phyloP scores from a whole-genome alignment of 2,888 invertebrate species.

The Macaria liturata region DNA sequence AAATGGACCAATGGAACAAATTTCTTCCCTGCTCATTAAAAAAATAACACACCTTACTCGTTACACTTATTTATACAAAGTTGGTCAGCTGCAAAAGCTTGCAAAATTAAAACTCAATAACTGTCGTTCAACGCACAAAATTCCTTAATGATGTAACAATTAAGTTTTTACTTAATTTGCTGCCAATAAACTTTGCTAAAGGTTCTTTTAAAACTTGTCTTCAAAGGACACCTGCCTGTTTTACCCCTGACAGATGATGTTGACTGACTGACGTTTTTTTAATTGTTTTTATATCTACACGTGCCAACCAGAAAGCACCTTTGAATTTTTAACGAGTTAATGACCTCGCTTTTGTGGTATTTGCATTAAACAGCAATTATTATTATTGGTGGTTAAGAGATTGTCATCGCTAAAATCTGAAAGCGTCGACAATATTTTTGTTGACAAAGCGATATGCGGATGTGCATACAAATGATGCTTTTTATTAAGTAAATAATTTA shows the following conservation, averaged over 20 bases:
- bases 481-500: no score
- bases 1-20: no score
- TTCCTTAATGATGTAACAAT: constrained; percentile 13
- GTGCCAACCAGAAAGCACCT: constrained; percentile 9
- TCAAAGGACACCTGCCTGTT: constrained; percentile 47
- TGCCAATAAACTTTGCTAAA: constrained; percentile 28
- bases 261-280: constrained; percentile 32
- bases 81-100: no score
- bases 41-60: no score
- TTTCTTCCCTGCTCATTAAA: no score
- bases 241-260: constrained; percentile 50
- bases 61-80: no score
- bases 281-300: constrained; percentile 14
- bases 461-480: no score
- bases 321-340: constrained; percentile 15
- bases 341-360: constrained; percentile 1
- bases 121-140: constrained; percentile 11
- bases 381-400: neutral
- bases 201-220: constrained; percentile 33
- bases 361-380: constrained; percentile 9
- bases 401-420: neutral
- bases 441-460: neutral
- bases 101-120: neutral
- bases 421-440: neutral
- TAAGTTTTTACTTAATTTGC: constrained; percentile 7